Base-by-base conservation (phyloP, 2,797 vertebrate species). In the Amazonetta brasiliensis region DNA sequence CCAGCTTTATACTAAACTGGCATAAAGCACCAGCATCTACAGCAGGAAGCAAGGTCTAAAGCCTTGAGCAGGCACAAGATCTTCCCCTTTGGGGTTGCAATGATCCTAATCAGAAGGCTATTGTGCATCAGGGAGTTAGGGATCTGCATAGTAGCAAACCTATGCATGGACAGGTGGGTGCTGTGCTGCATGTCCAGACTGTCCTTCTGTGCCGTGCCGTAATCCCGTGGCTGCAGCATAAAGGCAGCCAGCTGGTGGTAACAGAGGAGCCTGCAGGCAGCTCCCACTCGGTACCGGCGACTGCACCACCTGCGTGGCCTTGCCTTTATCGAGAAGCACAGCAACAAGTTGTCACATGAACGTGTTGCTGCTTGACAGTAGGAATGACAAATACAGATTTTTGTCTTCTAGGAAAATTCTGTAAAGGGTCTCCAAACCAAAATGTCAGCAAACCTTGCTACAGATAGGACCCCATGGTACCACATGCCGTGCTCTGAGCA, bases 101-200 rank as follows among this genome's bases (percentile, higher is more conserved):
- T 2, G 5, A 13, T 64, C 44, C 68, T 83, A 68, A 83, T 2
- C 12, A 64, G 48, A 75, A 67, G 43, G 71, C 52, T 35, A 0
- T 6, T 39, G 26, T 43, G 26, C 41, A 39, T 77, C 21, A 60
- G 19, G 37, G 50, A 52, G 28, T 48, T 58, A 43, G 41, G 4
- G 7, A 67, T 26, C n/a, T 52, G 11, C 0, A 0, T 31, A 46
- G 26, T 11, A 59, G 25, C 31, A 48, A 50, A 7, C 7, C 25
- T 1, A 1, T 63, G 69, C 8, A 50, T 66, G 52, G 26, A 37
- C 3, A 46, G 44, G 39, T 7, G 3, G 2, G 44, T 59, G 44
- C 67, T 58, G 48, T 25, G 37, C 64, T 88, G 48, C 48, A 17
- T 2, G 0, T 35, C 25, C 12, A 72, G 39, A 44, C 52, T 76